Evolutionary conservation across 2,888 invertebrate species (phyloP), one percentile per base, ranked within the genome.

Genomic region (Dioctria linearis): DNA sequence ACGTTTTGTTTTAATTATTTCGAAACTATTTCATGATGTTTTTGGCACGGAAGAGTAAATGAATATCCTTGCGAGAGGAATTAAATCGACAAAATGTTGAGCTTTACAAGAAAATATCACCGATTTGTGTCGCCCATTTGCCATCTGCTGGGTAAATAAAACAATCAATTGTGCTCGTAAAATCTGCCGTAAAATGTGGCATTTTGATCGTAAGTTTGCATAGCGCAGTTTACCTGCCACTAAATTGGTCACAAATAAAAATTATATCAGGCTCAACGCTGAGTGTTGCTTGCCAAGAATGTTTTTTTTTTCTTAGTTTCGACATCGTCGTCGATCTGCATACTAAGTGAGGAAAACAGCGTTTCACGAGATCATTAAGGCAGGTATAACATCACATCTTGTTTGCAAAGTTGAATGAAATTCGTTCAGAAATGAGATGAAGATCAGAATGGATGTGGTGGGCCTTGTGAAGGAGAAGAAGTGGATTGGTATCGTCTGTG

Each of bases 131-230:
- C 75, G 39, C 75, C 73, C 75, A 75, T 80, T 80, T 80, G 75
- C 80, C 75, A 80, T 80, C 76, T 75, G 65, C 54, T 75, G 75
- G 65, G 75, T 80, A 78, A 78, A 80, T 80, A 80, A 80, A 80
- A 80, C 78, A 78, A 80, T 78, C 80, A 80, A 78, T 80, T 80
- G 59, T 8, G 61, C 40, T 65, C 51, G 13, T 80, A 59, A 80
- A 80, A 75, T 80, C n/a, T 43, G 65, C 63, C 71, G 49, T 80
- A 80, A 78, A 78, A 78, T 78, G 69, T 61, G 6, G 49, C 71
- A 63, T 80, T 78, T 71, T 63, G 80, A 59, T 46, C 59, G 61
- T 80, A 78, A 80, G 76, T 78, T 80, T 54, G 39, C 59, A 25
- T 71, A 61, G 43, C 61, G 80, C 61, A 63, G 69, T 78, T 71